Conservation (phyloP, 2,797 vertebrate genomes). For the Meda fulgida region DNA sequence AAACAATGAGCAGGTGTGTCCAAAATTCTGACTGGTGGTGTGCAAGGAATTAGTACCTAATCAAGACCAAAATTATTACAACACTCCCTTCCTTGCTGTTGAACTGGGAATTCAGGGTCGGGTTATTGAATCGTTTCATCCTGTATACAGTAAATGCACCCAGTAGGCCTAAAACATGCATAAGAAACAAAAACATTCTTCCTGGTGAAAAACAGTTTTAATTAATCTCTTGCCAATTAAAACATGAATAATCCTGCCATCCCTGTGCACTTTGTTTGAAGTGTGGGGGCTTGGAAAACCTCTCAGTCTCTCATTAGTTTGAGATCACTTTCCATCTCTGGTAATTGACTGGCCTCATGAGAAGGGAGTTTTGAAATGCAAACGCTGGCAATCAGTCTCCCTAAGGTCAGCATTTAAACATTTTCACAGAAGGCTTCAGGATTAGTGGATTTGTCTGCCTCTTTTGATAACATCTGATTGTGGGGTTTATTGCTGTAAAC, state of each 20-base stretch:
- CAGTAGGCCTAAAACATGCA: constrained; percentile 37
- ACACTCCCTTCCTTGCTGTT: neutral
- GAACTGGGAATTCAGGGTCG: neutral
- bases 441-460: constrained; percentile 66
- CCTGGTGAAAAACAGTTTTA: constrained; percentile 55
- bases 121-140: constrained; percentile 40
- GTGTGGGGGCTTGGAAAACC: constrained; percentile 29
- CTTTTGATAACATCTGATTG: constrained; percentile 64
- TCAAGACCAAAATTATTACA: neutral
- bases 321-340: constrained; percentile 60
- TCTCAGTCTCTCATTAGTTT: constrained; percentile 37
- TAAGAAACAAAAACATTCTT: constrained; percentile 47
- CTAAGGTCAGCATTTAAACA: constrained; percentile 67
- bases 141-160: constrained; percentile 31
- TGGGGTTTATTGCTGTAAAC: constrained; percentile 54
- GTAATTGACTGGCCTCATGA: constrained; percentile 62
- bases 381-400: constrained; percentile 65
- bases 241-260: constrained; percentile 53
- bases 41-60: neutral
- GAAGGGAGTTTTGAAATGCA: constrained; percentile 70
- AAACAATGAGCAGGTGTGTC: neutral
- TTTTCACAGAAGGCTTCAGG: constrained; percentile 51
- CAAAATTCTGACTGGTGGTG: neutral
- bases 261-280: constrained; percentile 39
- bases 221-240: constrained; percentile 61